Conservation (phyloP, 2,888 invertebrate species). For the Pantelozetes paolii region DNA sequence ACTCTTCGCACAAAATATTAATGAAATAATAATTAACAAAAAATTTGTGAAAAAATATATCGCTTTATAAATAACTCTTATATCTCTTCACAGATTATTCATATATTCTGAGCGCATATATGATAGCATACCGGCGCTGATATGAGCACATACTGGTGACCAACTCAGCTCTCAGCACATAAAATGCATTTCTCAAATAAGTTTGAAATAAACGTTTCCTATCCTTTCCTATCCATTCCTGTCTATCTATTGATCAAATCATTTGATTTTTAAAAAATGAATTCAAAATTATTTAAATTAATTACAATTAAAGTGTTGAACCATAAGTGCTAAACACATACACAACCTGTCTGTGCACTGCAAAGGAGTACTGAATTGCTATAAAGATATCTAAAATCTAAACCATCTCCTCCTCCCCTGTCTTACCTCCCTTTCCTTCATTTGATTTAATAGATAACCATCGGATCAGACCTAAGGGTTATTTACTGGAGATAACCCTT, state of each 20-base stretch:
- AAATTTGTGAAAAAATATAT: too few species aligned
- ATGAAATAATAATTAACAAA: too few species aligned
- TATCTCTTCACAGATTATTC: background rate
- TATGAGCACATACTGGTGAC: too few species aligned
- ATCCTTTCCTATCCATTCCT: background rate
- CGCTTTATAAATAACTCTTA: background rate
- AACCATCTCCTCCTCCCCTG: constrained; percentile 15
- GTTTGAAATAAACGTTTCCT: background rate
- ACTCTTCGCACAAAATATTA: too few species aligned
- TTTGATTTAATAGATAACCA: constrained; percentile 26
- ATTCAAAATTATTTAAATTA: constrained; percentile 13
- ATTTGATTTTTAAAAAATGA: background rate
- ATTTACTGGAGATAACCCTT: constrained; percentile 22
- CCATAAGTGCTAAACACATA: background rate
- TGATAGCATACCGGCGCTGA: too few species aligned
- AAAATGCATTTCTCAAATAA: background rate
- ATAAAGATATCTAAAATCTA: constrained; percentile 29
- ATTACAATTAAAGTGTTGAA: background rate
- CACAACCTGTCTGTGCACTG: background rate
- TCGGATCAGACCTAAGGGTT: constrained; percentile 18
- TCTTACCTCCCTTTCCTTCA: too few species aligned
- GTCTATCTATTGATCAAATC: background rate
- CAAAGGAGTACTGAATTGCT: background rate
- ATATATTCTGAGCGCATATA: too few species aligned
- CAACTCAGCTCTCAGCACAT: too few species aligned